These are phyloP conservation scores for Laticauda laticaudata DNA, from an alignment of 2,113 vertebrate genomes.

Conservation along the genomic window DNA sequence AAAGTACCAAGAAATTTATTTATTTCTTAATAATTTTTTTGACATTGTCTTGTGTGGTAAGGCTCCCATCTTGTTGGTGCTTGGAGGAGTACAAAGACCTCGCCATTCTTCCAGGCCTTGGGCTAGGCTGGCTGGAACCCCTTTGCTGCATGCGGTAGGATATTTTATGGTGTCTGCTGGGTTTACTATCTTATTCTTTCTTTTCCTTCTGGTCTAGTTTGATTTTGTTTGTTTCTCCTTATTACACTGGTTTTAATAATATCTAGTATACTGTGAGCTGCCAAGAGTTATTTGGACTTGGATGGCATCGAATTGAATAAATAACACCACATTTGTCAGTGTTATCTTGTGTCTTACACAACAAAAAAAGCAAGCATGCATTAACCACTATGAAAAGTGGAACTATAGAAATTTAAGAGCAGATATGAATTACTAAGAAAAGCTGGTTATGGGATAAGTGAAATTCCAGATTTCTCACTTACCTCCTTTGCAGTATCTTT, in stretches of 20 bases:
- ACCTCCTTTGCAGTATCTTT: constrained; percentile 67
- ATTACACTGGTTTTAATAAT: background rate
- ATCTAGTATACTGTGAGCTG: background rate
- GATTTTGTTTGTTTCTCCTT: background rate
- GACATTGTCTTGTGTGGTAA: background rate
- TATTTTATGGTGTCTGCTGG: background rate
- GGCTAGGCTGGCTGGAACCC: background rate
- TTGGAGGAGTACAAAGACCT: background rate
- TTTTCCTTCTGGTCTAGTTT: background rate
- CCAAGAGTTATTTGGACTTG: background rate
- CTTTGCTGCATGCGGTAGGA: background rate
- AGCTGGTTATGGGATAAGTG: background rate
- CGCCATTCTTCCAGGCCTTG: background rate
- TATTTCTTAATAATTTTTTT: background rate
- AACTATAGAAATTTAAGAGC: background rate
- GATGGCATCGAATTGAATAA: background rate
- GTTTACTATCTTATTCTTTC: background rate
- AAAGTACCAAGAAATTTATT: background rate
- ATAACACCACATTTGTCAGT: background rate
- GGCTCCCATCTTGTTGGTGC: background rate
- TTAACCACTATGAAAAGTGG: background rate
- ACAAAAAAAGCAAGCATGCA: background rate
- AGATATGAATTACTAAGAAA: background rate
- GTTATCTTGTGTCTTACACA: background rate
- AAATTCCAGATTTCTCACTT: constrained; percentile 63